A percentile compares a stretch with the other conserved stretches of the same genome.
Evolutionary conservation across 2,888 invertebrate species (phyloP).

Genomic region (Hedychridium roseum): DNA sequence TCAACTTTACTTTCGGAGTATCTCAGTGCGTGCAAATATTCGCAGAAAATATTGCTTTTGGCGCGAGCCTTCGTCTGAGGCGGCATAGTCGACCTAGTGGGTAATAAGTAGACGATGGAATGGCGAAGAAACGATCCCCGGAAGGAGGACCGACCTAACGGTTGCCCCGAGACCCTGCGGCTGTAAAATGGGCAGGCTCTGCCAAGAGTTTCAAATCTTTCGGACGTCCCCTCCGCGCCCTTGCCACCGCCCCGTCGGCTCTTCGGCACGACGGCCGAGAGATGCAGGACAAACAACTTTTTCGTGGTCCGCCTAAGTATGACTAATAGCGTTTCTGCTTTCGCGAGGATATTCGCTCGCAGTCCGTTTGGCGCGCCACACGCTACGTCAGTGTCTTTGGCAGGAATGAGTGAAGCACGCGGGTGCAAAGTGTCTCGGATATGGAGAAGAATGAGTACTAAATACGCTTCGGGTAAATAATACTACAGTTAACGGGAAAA

Average conservation of each 20-base stretch:
- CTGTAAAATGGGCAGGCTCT: slow-evolving; percentile 52
- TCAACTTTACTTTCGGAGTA: too few species aligned
- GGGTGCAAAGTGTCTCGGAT: too few species aligned
- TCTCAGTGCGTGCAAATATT: too few species aligned
- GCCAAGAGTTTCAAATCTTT: slow-evolving; percentile 56
- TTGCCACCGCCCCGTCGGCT: slow-evolving; percentile 30
- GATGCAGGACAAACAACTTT: slow-evolving; percentile 61
- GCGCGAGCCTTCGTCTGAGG: too few species aligned
- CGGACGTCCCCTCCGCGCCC: slow-evolving; percentile 19
- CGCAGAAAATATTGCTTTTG: too few species aligned
- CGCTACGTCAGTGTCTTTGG: too few species aligned
- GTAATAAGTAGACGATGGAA: too few species aligned
- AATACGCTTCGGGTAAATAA: too few species aligned
- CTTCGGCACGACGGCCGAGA: slow-evolving; percentile 38
- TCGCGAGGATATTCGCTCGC: slow-evolving; percentile 53
- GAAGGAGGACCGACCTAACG: slow-evolving; percentile 28
- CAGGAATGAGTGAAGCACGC: too few species aligned
- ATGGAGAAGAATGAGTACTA: too few species aligned
- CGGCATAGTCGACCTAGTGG: too few species aligned
- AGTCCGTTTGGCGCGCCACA: slow-evolving; percentile 51
- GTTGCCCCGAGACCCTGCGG: slow-evolving; percentile 44
- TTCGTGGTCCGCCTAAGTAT: slow-evolving; percentile 52
- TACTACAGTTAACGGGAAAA: too few species aligned
- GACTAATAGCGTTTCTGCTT: slow-evolving; percentile 53
- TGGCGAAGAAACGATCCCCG: slow-evolving; percentile 21